Evolutionary conservation across 2,797 vertebrate genomes (phyloP), one percentile per base, ranked within the genome.

Genomic region (Microctenopoma lineatum): DNA sequence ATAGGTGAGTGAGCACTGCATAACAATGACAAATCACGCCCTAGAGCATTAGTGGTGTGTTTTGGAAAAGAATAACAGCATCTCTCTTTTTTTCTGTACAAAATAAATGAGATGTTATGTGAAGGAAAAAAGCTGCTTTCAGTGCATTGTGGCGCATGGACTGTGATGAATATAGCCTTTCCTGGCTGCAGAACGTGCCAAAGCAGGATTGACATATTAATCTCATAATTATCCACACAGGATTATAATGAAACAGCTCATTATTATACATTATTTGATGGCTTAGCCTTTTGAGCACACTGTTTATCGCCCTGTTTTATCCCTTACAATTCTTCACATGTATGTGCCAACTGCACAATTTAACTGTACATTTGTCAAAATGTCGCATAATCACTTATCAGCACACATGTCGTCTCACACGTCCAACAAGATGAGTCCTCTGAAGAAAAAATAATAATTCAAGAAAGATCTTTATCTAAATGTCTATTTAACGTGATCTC

Each of bases 21-120:
- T 94, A 94, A 94, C 92, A 94, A 93, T 94, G 93, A 94, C 92
- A 93, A 93, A 94, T 91, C 85, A 85, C 87, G 88, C 90, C 89
- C 90, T 68, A 62, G 85, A 91, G 93, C 91, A 86, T 91, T 89
- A 81, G 73, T 77, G 80, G 72, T 88, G 89, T 93, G 87, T 90
- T 93, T 91, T 92, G 85, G 80, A 88, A 89, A 86, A 86, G 61
- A 85, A 88, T 80, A 87, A 86, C 84, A 76, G 65, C 79, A 76
- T 84, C 82, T 86, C 66, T 76, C 14, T 81, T 77, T 85, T 85
- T 80, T 70, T 73, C 71, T 83, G 71, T 77, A 80, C 62, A 88
- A 88, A 83, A 89, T 85, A 84, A 90, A 91, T 83, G 48, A 84
- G 84, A 85, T 87, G 86, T 84, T 73, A 87, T 87, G 66, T 79